Base-by-base conservation (phyloP, 2,888 invertebrate species). In the Agrochola macilenta region DNA sequence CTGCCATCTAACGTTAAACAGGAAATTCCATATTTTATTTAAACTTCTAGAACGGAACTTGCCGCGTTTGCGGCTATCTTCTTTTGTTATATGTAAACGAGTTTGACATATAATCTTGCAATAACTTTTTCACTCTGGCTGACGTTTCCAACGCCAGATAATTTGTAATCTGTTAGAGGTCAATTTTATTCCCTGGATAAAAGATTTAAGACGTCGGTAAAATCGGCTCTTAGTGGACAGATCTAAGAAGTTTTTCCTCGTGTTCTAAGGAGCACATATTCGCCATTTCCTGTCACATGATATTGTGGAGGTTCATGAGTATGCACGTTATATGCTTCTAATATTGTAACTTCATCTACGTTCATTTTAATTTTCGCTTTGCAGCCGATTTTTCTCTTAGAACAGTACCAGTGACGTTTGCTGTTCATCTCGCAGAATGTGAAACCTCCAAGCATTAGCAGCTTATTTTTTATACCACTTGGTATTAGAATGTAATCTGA, bases 221-320 rank as follows among this genome's bases (percentile, higher is more conserved):
- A 65, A 20, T 46, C 0, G 20, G 65, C 20, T 46, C 0, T 46
- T 4, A 12, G 5, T 30, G 30, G 23, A 23, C 30, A 52, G 30
- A 12, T 26, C 39, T 57, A 72, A 43, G 23, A 17, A 0, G 5
- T 26, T 80, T 69, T 79, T 0, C 20, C 26, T 11, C 61, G 73
- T 20, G 54, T 63, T 57, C 76, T 84, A 14, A 81, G 0, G 46
- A 78, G 70, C 3, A 89, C 61, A 64, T 91, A 88, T 23, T 79
- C 61, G 11, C 92, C 93, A 23, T 63, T 70, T 5, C 72, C 0
- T 11, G 86, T 81, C 9, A 87, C 71, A 66, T 83, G 79, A 39
- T 91, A 89, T 4, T 69, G 76, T 0, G 93, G 92, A 0, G 90
- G 89, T 0, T 79, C 77, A 63, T 93, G 93, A n/a, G 79, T 85